These are phyloP conservation scores for Cylas formicarius DNA, from an alignment of 1,140 invertebrate genomes.

Conservation along the genomic window DNA sequence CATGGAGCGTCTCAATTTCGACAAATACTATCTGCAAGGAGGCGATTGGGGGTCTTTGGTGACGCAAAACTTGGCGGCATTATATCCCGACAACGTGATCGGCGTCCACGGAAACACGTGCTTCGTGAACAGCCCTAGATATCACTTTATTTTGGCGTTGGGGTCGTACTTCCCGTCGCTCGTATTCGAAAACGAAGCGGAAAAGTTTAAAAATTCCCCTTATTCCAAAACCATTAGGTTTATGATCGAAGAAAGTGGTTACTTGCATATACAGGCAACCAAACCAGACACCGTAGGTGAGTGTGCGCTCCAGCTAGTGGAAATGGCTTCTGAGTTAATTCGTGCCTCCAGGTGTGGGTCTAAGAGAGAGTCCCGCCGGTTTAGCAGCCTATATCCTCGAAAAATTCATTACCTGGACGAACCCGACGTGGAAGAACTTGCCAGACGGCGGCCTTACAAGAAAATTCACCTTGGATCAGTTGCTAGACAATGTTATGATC, in stretches of 20 bases:
- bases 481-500: constrained; percentile 70
- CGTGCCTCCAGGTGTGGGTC: constrained; percentile 48
- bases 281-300: constrained; percentile 87
- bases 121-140: neutral
- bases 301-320: constrained; percentile 8
- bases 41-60: constrained; percentile 76
- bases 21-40: constrained; percentile 76
- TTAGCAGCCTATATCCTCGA: constrained; percentile 81
- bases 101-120: constrained; percentile 60
- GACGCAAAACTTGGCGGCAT: constrained; percentile 49
- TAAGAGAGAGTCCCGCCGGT: constrained; percentile 63
- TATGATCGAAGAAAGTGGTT: constrained; percentile 68
- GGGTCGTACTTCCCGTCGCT: constrained; percentile 49
- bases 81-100: constrained; percentile 64
- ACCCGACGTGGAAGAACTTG: constrained; percentile 48
- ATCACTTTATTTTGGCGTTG: constrained; percentile 28
- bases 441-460: constrained; percentile 66
- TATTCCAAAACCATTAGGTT: constrained; percentile 43
- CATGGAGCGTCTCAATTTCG: constrained; percentile 70
- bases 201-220: constrained; percentile 55
- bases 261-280: constrained; percentile 77
- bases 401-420: constrained; percentile 77
- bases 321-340: too few species aligned
- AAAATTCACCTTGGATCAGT: constrained; percentile 63
- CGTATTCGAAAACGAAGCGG: constrained; percentile 49